Evolutionary conservation across 2,797 vertebrate species (phyloP).

Genomic region (Arremon aurantiirostris): DNA sequence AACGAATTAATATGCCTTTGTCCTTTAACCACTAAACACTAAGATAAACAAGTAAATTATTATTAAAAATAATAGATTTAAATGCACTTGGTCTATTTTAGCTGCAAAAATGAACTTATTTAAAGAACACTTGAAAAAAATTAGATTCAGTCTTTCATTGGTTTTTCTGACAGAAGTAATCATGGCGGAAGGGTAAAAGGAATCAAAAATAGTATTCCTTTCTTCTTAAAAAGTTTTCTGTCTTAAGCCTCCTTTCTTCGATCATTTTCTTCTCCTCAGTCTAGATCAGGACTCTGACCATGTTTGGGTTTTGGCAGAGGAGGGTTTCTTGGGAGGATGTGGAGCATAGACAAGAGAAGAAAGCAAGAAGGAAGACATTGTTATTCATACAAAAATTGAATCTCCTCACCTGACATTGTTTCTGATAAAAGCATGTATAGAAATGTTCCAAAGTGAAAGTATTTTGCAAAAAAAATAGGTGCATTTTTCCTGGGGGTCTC

Average conservation of each 20-base stretch:
- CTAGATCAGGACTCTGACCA: neutral
- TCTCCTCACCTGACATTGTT: neutral
- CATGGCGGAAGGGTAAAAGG: neutral
- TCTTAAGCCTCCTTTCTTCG: neutral
- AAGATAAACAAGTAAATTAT: neutral
- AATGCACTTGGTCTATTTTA: neutral
- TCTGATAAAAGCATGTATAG: neutral
- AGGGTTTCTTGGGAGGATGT: accelerated
- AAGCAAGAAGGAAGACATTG: neutral
- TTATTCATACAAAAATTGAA: neutral
- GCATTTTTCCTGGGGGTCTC: neutral
- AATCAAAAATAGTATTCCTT: neutral
- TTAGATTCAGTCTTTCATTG: neutral
- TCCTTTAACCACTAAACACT: neutral
- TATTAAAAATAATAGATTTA: neutral
- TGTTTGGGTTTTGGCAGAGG: neutral
- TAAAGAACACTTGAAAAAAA: neutral
- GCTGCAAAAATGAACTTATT: neutral
- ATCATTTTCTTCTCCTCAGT: neutral
- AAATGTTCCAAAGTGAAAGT: neutral
- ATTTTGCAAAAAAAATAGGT: neutral
- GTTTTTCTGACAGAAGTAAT: neutral
- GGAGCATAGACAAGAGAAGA: neutral
- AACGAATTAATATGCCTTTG: neutral
- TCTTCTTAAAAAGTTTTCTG: neutral